Evolutionary conservation across 1,140 invertebrate species (phyloP).

Genomic region (Drosophila pruinosa): DNA sequence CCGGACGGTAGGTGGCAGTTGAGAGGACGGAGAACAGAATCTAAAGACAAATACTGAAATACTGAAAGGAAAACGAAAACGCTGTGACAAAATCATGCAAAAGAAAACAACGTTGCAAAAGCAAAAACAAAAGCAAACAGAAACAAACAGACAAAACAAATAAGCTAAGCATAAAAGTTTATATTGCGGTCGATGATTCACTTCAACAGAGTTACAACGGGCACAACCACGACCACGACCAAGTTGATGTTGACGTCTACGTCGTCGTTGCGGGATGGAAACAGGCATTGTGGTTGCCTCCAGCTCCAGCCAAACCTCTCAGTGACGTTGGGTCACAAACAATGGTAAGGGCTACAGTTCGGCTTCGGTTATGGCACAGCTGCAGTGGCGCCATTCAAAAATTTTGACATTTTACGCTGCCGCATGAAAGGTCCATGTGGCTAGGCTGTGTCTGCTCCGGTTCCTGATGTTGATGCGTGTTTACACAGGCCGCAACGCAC

Average conservation of each 20-base stretch:
- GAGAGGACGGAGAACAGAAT: background rate
- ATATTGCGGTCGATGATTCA: slow-evolving; percentile 81
- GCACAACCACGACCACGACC: slow-evolving; percentile 2
- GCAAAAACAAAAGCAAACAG: slow-evolving; percentile 33
- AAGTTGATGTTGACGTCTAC: background rate
- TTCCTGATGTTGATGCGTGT: slow-evolving; percentile 50
- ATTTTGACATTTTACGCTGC: slow-evolving; percentile 75
- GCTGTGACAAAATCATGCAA: slow-evolving; percentile 40
- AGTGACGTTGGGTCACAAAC: slow-evolving; percentile 15
- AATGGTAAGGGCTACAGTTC: background rate
- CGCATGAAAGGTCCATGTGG: slow-evolving; percentile 44
- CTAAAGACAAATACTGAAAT: slow-evolving; percentile 28
- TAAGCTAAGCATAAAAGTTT: slow-evolving; percentile 80
- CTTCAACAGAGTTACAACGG: slow-evolving; percentile 30
- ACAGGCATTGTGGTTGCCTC: slow-evolving; percentile 47
- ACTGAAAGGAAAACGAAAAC: slow-evolving; percentile 18
- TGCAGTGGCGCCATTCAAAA: slow-evolving; percentile 72
- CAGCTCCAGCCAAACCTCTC: slow-evolving; percentile 26
- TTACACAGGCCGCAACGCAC: slow-evolving; percentile 49
- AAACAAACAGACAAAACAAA: slow-evolving; percentile 76
- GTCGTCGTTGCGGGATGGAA: background rate
- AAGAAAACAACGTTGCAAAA: slow-evolving; percentile 52
- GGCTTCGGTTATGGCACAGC: slow-evolving; percentile 49
- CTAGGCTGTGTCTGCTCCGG: slow-evolving; percentile 27
- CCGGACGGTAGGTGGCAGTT: background rate